Evolutionary conservation across 2,888 invertebrate genomes (phyloP), one percentile per base, ranked within the genome.

Genomic region (Abrostola tripartita): DNA sequence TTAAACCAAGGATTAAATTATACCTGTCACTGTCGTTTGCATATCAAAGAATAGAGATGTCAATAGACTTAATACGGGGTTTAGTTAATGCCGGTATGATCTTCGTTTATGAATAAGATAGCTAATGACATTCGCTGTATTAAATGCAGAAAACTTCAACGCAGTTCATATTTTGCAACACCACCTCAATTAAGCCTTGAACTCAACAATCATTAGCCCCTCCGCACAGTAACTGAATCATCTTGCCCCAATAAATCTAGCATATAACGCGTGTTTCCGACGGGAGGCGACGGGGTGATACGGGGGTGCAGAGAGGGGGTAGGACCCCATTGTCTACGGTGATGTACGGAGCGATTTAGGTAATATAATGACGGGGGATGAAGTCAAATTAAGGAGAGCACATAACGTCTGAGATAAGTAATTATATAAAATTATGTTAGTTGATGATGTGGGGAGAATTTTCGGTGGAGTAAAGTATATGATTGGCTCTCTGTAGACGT

Each of bases 261-360:
- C 42, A 81, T 73, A 75, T 68, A 76, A 64, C 56, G 63, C 65
- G 68, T 81, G 79, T 61, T 49, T 12, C 37, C 62, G 68, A 71
- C 66, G 62, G 24, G 24, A 2, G 24, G 24, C 24, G 24, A 24
- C 56, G 63, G 37, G 9, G 5, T 47, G 9, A 47, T 8, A 5
- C 44, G 40, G 37, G 12, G 24, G 37, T n/a, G 52, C 7, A n/a
- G 52, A 35, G 37, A 9, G 40, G 63, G 56, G 40, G 44, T 5
- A n/a, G 12, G 51, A 8, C 62, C 71, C 76, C 61, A 66, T 70
- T 68, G 76, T 81, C 53, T 37, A 42, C 54, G 38, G 74, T 79
- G 77, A 79, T 76, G 71, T 81, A 79, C 69, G 71, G 71, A 55
- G 52, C 81, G 71, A 81, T 76, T 79, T 76, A 71, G 77, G 54